Base-by-base conservation (phyloP, 2,113 vertebrate species). In the Spheniscus mendiculus region DNA sequence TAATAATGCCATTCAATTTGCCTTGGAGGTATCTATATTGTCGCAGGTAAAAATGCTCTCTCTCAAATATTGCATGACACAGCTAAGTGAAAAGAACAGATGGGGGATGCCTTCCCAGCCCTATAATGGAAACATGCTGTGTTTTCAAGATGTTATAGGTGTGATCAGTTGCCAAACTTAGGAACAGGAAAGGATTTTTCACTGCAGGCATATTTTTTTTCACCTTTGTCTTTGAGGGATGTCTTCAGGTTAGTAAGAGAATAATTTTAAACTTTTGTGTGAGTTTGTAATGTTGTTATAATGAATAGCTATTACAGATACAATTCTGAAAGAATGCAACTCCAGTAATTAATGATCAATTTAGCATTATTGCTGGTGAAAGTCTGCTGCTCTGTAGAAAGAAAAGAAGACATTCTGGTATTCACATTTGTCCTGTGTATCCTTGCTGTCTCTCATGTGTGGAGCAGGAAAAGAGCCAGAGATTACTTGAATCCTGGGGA, bases 61-160 rank as follows among this genome's bases (percentile, higher is more conserved):
- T 91, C 27, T 89, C 38, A 63, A 91, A 49, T 88, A 47, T 13
- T 69, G 34, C 47, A 62, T 1, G 9, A 86, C 94, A 62, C 12
- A 86, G 34, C 13, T 38, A 77, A 80, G 38, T 58, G 49, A 73
- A 82, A 93, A 59, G 50, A 92, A 87, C 61, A 97, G 92, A 90
- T 76, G 84, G 87, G 49, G 83, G 49, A 94, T 89, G 63, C 83
- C 90, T 93, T 95, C 62, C 49, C 44, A 86, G 71, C 18, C 59
- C 38, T 87, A 32, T 26, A 83, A 38, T 12, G 25, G 85, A 83
- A 80, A 69, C 70, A 50, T 62, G 79, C 79, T 92, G 78, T n/a
- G 66, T 86, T 92, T 93, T 66, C 93, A 94, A 92, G 90, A 90
- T 93, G 82, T 61, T 88, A 52, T 5, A 93, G 58, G 61, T 70